Conservation (phyloP, 2,888 invertebrate species). For the Metellina segmentata region DNA sequence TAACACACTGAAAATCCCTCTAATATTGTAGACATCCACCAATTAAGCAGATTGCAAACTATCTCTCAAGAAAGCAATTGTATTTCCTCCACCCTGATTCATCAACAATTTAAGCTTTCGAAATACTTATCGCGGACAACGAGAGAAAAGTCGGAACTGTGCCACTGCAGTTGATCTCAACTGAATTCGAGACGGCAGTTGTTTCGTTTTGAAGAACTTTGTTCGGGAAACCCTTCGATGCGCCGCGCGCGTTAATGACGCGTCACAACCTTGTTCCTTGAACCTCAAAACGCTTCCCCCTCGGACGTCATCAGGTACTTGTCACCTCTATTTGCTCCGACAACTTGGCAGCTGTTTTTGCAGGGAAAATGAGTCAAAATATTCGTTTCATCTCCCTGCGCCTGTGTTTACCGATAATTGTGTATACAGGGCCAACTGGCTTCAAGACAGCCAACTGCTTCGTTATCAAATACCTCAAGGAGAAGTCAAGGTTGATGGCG, state of each 20-base stretch:
- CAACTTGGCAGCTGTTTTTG: constrained; percentile 50
- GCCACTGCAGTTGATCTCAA: background rate
- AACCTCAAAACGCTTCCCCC: background rate
- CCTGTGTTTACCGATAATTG: constrained; percentile 65
- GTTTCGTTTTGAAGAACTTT: background rate
- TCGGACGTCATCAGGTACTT: background rate
- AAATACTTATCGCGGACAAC: background rate
- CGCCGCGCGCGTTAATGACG: background rate
- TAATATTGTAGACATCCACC: too few species aligned
- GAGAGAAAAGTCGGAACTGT: background rate
- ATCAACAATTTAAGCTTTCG: too few species aligned
- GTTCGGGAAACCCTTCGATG: background rate
- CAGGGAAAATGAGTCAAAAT: constrained; percentile 49
- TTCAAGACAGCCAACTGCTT: constrained; percentile 39
- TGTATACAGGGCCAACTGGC: constrained; percentile 63
- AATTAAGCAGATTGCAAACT: too few species aligned
- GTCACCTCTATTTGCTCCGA: constrained; percentile 1
- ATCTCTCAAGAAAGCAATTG: too few species aligned
- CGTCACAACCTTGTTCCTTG: background rate
- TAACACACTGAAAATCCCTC: too few species aligned
- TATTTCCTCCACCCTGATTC: too few species aligned
- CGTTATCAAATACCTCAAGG: constrained; percentile 46
- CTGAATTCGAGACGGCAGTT: background rate
- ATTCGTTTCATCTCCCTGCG: constrained; percentile 36
- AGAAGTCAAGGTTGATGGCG: constrained; percentile 30